A percentile compares a stretch with the other conserved stretches of the same genome.
phyloP scores from a whole-genome alignment of 2,888 invertebrate species.

The Acanthopleura granulata region DNA sequence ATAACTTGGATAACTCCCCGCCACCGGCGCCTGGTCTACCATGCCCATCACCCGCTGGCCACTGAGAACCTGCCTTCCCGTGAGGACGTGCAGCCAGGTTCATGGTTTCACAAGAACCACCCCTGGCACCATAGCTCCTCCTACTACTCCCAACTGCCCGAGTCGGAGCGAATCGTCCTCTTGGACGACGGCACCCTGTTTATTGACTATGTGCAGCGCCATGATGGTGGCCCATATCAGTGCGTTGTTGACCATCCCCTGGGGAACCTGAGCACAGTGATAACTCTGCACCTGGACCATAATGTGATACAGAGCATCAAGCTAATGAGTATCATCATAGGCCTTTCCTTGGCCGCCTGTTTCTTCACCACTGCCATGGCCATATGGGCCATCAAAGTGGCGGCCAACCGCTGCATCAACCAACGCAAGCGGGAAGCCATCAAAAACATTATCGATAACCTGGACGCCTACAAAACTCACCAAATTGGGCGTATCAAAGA shows the following conservation, averaged over 20 bases:
- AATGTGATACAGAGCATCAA: constrained; percentile 86
- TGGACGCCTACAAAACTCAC: constrained; percentile 61
- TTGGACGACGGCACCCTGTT: constrained; percentile 84
- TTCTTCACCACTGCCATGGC: constrained; percentile 86
- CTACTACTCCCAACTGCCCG: constrained; percentile 35
- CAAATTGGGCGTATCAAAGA: constrained; percentile 60
- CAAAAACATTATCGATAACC: constrained; percentile 70
- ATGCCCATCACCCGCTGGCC: constrained; percentile 43
- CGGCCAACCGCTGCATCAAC: constrained; percentile 52
- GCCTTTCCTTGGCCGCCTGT: constrained; percentile 82
- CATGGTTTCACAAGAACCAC: constrained; percentile 44
- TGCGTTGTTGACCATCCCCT: constrained; percentile 89
- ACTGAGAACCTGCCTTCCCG: constrained; percentile 36
- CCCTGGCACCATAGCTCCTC: constrained; percentile 48
- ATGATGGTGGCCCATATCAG: constrained; percentile 84
- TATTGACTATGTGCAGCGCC: constrained; percentile 76
- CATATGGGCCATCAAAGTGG: constrained; percentile 77
- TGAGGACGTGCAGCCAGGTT: constrained; percentile 31
- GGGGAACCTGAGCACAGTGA: constrained; percentile 82
- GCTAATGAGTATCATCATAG: constrained; percentile 86
- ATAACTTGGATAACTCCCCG: constrained; percentile 81
- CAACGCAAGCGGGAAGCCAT: constrained; percentile 68
- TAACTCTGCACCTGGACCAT: constrained; percentile 80
- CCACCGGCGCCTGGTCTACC: constrained; percentile 41
- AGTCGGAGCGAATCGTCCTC: constrained; percentile 74